phyloP scores from a whole-genome alignment of 2,888 invertebrate genomes.

The Pandemis corylana region DNA sequence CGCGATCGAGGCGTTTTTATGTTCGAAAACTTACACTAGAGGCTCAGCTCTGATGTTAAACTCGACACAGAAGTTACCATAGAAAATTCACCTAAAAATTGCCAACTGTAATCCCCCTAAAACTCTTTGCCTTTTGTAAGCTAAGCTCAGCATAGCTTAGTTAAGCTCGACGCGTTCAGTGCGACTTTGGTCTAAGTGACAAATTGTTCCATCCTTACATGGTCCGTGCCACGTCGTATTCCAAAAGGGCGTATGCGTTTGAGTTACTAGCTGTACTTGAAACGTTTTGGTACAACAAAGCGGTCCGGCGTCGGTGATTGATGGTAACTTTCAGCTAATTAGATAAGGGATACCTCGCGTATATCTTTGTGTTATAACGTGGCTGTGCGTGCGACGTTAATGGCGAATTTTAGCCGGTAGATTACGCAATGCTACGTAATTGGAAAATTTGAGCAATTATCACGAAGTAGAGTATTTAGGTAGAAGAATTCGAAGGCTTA shows the following conservation, averaged over 20 bases:
- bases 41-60: background rate
- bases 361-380: conserved; percentile 41
- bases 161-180: conserved; percentile 30
- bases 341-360: conserved; percentile 56
- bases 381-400: background rate
- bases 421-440: no score
- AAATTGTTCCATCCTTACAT: conserved; percentile 58
- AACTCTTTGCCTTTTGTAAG: conserved; percentile 14
- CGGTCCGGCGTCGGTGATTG: conserved; percentile 55
- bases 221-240: conserved; percentile 25
- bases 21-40: no score
- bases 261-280: background rate
- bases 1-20: no score
- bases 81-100: background rate
- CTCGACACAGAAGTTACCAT: background rate
- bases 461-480: no score
- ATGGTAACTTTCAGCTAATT: conserved; percentile 65
- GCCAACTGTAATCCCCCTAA: conserved; percentile 11
- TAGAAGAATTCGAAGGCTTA: no score
- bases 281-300: background rate
- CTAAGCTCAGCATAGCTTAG: conserved; percentile 18
- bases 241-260: background rate
- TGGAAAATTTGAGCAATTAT: no score
- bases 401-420: background rate
- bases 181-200: conserved; percentile 49